Percentiles rank a stretch among this genome's conserved stretches.
phyloP scores from a whole-genome alignment of 1,140 invertebrate species.

The Sitophilus oryzae region DNA sequence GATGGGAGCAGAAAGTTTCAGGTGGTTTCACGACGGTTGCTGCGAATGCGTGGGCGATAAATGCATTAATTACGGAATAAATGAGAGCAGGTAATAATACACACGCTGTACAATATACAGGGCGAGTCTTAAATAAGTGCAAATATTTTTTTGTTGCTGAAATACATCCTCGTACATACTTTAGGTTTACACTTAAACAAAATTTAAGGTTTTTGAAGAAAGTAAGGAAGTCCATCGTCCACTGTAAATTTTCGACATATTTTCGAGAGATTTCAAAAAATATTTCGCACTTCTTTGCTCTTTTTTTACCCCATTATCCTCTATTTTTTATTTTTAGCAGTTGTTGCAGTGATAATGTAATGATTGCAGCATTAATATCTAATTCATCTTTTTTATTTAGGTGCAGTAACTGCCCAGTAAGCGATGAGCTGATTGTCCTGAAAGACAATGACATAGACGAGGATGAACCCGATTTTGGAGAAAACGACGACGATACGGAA shows the following conservation, averaged over 20 bases:
- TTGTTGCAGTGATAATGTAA: too few relatives aligned
- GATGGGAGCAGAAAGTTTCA: conserved; percentile 61
- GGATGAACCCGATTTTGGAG: conserved; percentile 22
- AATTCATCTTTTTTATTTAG: conserved; percentile 12
- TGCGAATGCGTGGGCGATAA: conserved; percentile 88
- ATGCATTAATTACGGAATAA: conserved; percentile 89
- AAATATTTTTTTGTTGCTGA: too few relatives aligned
- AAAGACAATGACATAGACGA: conserved; percentile 14
- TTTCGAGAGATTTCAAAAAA: too few relatives aligned
- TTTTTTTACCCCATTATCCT: too few relatives aligned
- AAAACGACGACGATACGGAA: conserved; percentile 21
- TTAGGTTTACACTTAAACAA: not conserved
- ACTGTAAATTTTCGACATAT: too few relatives aligned
- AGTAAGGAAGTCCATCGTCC: too few relatives aligned
- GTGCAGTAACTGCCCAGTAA: conserved; percentile 25
- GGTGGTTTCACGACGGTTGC: conserved; percentile 94
- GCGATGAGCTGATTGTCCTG: conserved; percentile 13
- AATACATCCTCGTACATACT: too few relatives aligned
- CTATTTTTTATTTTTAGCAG: too few relatives aligned
- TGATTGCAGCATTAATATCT: too few relatives aligned
- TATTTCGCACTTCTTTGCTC: too few relatives aligned
- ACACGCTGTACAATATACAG: too few relatives aligned
- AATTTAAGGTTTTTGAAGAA: not conserved
- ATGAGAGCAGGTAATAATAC: conserved; percentile 66
- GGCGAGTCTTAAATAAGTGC: too few relatives aligned